Percentiles rank a stretch among this genome's conserved stretches.
Evolutionary conservation across 2,113 vertebrate genomes (phyloP).

Genomic region (Paratilapia polleni): DNA sequence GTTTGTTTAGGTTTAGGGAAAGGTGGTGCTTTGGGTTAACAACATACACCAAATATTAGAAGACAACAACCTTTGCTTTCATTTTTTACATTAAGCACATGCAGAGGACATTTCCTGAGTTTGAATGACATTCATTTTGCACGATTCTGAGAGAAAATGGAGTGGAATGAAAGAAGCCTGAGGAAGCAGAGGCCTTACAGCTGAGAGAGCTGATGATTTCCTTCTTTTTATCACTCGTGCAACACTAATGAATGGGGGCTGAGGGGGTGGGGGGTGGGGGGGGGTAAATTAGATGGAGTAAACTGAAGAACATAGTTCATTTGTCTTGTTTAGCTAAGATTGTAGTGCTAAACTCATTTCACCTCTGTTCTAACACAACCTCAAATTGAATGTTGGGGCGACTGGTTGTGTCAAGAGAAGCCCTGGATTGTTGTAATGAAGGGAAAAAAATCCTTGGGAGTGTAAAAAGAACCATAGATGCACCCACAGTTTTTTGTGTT

Average conservation of each 20-base stretch:
- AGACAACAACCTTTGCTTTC: not conserved
- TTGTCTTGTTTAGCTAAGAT: slow-evolving; percentile 54
- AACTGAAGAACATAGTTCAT: slow-evolving; percentile 16
- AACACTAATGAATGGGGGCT: not conserved
- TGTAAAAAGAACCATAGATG: not conserved
- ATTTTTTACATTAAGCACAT: not conserved
- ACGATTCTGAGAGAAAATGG: not conserved
- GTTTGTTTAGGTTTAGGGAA: no score
- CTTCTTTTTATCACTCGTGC: slow-evolving; percentile 13
- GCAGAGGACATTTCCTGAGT: not conserved
- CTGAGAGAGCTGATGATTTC: not conserved
- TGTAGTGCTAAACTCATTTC: slow-evolving; percentile 36
- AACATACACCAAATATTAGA: not conserved
- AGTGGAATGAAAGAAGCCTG: slow-evolving; percentile 1
- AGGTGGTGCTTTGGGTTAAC: not conserved
- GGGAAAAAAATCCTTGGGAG: slow-evolving; percentile 4
- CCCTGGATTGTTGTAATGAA: slow-evolving; percentile 6
- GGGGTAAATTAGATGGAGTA: not conserved
- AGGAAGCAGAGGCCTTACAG: not conserved
- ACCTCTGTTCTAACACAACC: slow-evolving; percentile 5
- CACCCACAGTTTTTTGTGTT: not conserved
- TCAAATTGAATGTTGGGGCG: not conserved
- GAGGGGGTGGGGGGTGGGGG: not conserved
- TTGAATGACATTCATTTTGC: not conserved
- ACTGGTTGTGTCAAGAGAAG: not conserved